Evolutionary conservation across 2,888 invertebrate genomes (phyloP), one percentile per base, ranked within the genome.

Genomic region (Isotomurus palustris): DNA sequence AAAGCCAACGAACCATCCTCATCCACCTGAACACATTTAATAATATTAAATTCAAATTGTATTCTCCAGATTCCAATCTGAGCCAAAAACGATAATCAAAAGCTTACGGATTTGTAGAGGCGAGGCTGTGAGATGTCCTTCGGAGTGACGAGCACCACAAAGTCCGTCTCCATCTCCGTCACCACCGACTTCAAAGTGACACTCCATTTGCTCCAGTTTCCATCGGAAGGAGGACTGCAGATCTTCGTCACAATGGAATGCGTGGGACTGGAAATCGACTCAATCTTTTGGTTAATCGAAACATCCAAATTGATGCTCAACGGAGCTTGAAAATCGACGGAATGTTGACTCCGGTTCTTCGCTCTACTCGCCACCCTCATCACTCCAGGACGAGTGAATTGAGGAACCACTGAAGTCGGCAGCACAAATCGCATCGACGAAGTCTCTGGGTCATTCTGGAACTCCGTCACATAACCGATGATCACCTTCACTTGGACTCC

Each of bases 61-160:
- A n/a, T n/a, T n/a, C n/a, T n/a, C n/a, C n/a, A n/a, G n/a, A n/a
- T n/a, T n/a, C n/a, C n/a, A n/a, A n/a, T n/a, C n/a, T n/a, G n/a
- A n/a, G n/a, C n/a, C n/a, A n/a, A n/a, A n/a, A n/a, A n/a, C n/a
- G n/a, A n/a, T n/a, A n/a, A n/a, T n/a, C n/a, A n/a, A n/a, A 24
- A 21, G 36, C 38, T 32, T 60, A 59, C 70, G 68, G 78, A 78
- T 6, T 75, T 74, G 73, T 77, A 77, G 74, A 78, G 73, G 45
- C 77, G 65, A 2, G 78, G 77, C 10, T 74, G 74, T 62, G 78
- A 76, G 40, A 76, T 72, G 55, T 77, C 75, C 14, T 75, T 74
- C 24, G 77, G 71, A 19, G 72, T 71, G 53, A 78, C 72, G 32
- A 74, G 67, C 21, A 78, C 71, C 48, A 74, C 72, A 67, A 78